These are phyloP conservation scores for Cataglyphis albicans DNA, from an alignment of 2,888 invertebrate genomes.

Conservation along the genomic window DNA sequence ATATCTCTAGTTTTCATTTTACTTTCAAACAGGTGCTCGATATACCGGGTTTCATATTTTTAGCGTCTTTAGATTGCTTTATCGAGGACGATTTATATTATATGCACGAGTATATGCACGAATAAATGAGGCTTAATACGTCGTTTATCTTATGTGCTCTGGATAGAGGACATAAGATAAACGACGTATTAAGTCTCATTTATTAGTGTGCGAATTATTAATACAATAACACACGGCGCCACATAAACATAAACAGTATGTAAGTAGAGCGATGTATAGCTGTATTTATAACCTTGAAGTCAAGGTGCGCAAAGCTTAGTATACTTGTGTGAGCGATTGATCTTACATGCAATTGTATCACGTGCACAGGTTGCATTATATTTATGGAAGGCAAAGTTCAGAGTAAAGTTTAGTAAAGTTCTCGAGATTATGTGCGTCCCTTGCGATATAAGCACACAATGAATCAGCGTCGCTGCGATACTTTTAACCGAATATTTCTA, in stretches of 20 bases:
- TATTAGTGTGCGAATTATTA: conserved; percentile 30
- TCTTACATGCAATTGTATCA: conserved; percentile 17
- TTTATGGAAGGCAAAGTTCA: conserved; percentile 11
- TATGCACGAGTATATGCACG: neutral
- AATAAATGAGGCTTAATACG: conserved; percentile 34
- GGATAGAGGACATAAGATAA: neutral
- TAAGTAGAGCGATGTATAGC: neutral
- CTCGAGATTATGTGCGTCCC: neutral
- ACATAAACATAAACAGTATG: conserved; percentile 15
- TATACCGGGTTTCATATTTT: neutral
- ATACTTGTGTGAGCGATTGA: conserved; percentile 24
- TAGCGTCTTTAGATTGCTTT: neutral
- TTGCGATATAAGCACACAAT: neutral
- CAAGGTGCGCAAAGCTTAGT: conserved; percentile 6
- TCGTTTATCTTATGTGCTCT: conserved; percentile 41
- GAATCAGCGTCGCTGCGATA: neutral
- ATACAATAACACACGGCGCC: conserved; percentile 30
- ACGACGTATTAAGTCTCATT: too few species aligned
- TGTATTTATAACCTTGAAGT: conserved; percentile 25
- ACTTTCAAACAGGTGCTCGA: neutral
- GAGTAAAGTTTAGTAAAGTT: conserved; percentile 15
- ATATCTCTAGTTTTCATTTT: neutral
- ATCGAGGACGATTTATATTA: conserved; percentile 10
- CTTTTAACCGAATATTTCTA: neutral
- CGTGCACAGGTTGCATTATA: conserved; percentile 4